Evolutionary conservation across 2,113 vertebrate species (phyloP), one percentile per base, ranked within the genome.

Genomic region (Ciconia stormi): DNA sequence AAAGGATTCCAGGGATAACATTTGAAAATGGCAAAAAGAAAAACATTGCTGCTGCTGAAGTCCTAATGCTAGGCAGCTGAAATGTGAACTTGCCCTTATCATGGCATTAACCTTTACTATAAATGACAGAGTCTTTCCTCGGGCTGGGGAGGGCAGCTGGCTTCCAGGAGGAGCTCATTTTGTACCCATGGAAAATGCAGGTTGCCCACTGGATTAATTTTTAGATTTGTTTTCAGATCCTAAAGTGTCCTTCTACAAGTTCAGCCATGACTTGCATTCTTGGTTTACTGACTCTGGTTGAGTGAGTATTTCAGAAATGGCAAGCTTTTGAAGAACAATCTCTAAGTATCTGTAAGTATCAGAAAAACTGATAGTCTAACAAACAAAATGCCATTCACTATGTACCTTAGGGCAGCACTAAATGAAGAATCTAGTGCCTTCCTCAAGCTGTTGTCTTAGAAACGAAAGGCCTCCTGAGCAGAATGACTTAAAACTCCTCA

Each of bases 21-120:
- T 81, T 92, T 89, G 56, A 92, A 96, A 95, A 76, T 4, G 11
- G 49, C 40, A 77, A 76, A 84, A 95, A 63, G 26, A 49, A 87
- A 90, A 78, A 30, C 25, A 11, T 11, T 59, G 27, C 70, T 81
- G 46, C 58, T 92, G 77, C 21, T 61, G 59, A 67, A 95, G 46
- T 4, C 11, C 47, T 87, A 82, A 76, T 91, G 47, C 34, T 81
- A 78, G 66, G 86, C 88, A 89, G 53, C 52, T 92, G 88, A 94
- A 96, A 92, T 42, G 50, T 92, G 90, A 96, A 69, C 77, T 92
- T 76, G 82, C 34, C 73, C 73, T 91, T 92, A 91, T 53, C 44
- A 10, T 67, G 61, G 42, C 72, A 74, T 90, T 91, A 93, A 91
- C 63, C 80, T 93, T 90, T 92, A 56, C 69, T 93, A 34, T 93